phyloP scores from a whole-genome alignment of 2,888 invertebrate species.

The Cabera pusaria region DNA sequence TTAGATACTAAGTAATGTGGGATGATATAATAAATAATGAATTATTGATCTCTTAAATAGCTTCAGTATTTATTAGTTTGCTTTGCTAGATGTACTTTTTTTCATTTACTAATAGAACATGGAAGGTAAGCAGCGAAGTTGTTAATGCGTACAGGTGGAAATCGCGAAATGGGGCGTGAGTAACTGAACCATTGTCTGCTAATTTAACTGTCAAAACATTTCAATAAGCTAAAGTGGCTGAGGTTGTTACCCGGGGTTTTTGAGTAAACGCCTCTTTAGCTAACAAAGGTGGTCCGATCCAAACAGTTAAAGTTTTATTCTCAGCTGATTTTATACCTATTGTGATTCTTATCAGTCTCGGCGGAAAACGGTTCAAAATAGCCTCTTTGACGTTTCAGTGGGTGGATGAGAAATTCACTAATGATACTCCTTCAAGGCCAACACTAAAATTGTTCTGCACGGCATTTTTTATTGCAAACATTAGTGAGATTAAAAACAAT shows the following conservation, averaged over 20 bases:
- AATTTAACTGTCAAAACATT: conserved; percentile 25
- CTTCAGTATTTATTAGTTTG: too few relatives aligned
- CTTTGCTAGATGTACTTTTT: too few relatives aligned
- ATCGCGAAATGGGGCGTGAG: conserved; percentile 12
- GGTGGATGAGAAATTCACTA: conserved; percentile 37
- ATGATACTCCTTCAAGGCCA: conserved; percentile 41
- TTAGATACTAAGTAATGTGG: too few relatives aligned
- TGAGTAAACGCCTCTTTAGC: conserved; percentile 24
- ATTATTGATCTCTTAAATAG: too few relatives aligned
- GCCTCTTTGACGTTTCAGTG: conserved; percentile 28
- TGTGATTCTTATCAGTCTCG: conserved; percentile 39
- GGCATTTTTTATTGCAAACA: conserved; percentile 15
- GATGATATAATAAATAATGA: too few relatives aligned
- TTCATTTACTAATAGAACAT: too few relatives aligned
- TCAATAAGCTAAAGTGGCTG: conserved; percentile 6
- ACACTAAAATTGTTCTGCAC: conserved; percentile 19
- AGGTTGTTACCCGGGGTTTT: conserved; percentile 22
- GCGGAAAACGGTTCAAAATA: conserved; percentile 28
- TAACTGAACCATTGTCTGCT: conserved; percentile 11
- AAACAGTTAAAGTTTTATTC: conserved; percentile 14
- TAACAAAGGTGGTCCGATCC: conserved; percentile 7
- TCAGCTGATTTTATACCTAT: conserved; percentile 34
- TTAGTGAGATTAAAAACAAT: not conserved
- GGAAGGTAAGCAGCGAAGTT: too few relatives aligned
- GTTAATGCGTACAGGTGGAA: conserved; percentile 9